phyloP scores from a whole-genome alignment of 2,113 vertebrate genomes.

The Ramphastos sulfuratus region DNA sequence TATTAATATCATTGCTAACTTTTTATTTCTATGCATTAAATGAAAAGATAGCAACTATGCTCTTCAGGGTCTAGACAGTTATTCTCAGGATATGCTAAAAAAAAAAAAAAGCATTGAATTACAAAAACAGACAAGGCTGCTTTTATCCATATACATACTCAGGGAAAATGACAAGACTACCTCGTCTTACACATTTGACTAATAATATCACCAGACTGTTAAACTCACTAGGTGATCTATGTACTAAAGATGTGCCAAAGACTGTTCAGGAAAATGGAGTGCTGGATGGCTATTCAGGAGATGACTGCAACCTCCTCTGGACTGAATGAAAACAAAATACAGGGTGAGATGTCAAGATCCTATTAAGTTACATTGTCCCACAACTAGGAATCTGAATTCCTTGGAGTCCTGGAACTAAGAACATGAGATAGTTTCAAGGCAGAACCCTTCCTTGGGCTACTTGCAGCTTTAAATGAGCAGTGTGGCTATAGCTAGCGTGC shows the following conservation, averaged over 20 bases:
- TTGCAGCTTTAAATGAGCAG: background rate
- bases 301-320: background rate
- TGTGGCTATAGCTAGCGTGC: background rate
- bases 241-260: background rate
- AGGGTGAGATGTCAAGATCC: background rate
- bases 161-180: background rate
- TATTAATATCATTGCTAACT: background rate
- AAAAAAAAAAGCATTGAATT: background rate
- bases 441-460: background rate
- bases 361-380: background rate
- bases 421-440: background rate
- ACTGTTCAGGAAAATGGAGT: background rate
- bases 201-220: background rate
- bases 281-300: background rate
- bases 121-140: background rate
- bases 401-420: background rate
- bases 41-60: background rate
- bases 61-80: background rate
- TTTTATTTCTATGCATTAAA: background rate
- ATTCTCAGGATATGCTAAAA: background rate
- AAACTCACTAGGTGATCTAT: background rate
- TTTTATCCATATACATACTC: background rate
- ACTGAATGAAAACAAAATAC: background rate
- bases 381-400: background rate
- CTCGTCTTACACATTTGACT: background rate